Base-by-base conservation (phyloP, 2,113 vertebrate genomes). In the Oostethus manadensis region DNA sequence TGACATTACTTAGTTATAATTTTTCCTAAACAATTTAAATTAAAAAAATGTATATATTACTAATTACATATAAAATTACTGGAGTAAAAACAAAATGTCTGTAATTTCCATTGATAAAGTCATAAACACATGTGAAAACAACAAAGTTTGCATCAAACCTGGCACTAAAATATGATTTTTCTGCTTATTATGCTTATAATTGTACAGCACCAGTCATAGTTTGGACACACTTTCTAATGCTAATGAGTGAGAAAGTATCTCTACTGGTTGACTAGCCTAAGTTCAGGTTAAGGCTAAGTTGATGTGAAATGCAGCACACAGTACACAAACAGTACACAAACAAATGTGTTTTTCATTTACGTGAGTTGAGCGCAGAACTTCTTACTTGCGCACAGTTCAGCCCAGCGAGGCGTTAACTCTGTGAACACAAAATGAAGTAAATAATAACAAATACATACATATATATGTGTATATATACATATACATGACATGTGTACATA, bases 381-480 rank as follows among this genome's bases (percentile, higher is more conserved):
- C 64, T 73, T 85, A 55, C 43, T 67, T 43, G 56, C 56, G 16
- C 74, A 68, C 3, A 89, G 66, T 49, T 84, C 71, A 5, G 20
- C 67, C 86, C 79, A 84, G 35, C 73, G 66, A 58, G 78, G 68
- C 1, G 73, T 84, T 64, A 87, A 65, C 23, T 74, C 86, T 89
- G 43, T 38, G 68, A 46, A 66, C 22, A 21, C 47, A 55, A 17
- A 3, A 48, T 33, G 14, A 2, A 17, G 16, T 10, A 3, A 18
- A 3, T 6, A 15, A 40, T 23, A 54, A 6, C 17, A 15, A 14
- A 18, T 22, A 14, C 2, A 7, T 16, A 23, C 10, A 51, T 4
- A 26, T 33, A 33, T 33, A 35, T 35, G 10, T 35, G 8, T 33
- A 33, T 33, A 33, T 33, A 33, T 33, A 33, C 8, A 4, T 4